These are phyloP conservation scores for Agapostemon virescens DNA, from an alignment of 2,888 invertebrate genomes.

Conservation along the genomic window DNA sequence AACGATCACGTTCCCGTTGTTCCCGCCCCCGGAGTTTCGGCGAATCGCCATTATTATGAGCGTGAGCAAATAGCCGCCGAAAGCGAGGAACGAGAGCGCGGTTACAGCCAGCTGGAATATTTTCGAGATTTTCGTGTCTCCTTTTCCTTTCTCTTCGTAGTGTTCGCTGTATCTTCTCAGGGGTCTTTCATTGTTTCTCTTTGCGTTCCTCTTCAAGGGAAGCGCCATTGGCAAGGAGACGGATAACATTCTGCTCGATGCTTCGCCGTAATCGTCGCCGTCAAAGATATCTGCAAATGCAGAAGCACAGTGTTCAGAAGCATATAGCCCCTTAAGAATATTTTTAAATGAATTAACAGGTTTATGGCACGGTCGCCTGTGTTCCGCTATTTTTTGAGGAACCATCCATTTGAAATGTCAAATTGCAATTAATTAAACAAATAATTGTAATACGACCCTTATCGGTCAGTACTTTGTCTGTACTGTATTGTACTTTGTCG, in stretches of 20 bases:
- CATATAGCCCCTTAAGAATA: background rate
- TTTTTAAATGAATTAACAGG: too few relatives aligned
- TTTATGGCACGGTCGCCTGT: too few relatives aligned
- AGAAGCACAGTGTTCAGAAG: background rate
- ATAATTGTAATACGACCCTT: too few relatives aligned
- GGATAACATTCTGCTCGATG: slow-evolving; percentile 49
- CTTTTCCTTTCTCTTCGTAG: slow-evolving; percentile 80
- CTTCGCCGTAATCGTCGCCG: slow-evolving; percentile 16
- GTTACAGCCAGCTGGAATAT: slow-evolving; percentile 90
- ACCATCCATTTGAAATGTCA: too few relatives aligned
- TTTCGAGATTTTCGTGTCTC: slow-evolving; percentile 86
- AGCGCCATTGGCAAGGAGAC: slow-evolving; percentile 59
- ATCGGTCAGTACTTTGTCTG: too few relatives aligned
- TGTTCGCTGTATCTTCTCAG: slow-evolving; percentile 78
- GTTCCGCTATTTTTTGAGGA: too few relatives aligned
- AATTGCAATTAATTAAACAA: too few relatives aligned
- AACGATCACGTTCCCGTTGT: slow-evolving; percentile 72
- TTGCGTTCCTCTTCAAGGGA: slow-evolving; percentile 56
- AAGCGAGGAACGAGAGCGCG: slow-evolving; percentile 90
- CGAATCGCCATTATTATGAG: slow-evolving; percentile 89
- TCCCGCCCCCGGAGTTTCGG: slow-evolving; percentile 81
- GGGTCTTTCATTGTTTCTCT: slow-evolving; percentile 65
- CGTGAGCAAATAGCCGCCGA: slow-evolving; percentile 91
- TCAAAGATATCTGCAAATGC: background rate
- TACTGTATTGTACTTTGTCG: too few relatives aligned